Evolutionary conservation across 2,797 vertebrate species (phyloP), one percentile per base, ranked within the genome.

Genomic region (Cichlasoma orientale): DNA sequence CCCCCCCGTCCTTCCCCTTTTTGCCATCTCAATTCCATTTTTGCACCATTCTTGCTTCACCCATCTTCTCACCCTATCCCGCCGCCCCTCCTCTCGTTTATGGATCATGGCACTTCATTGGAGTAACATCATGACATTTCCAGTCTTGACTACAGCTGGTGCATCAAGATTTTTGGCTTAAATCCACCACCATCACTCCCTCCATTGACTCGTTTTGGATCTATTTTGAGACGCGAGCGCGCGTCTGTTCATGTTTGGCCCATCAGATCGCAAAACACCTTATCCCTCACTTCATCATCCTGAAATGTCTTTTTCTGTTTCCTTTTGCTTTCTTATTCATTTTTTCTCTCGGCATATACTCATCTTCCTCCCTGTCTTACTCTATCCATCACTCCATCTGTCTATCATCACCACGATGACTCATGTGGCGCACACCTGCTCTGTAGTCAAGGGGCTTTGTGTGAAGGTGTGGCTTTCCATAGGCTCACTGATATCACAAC

Each of bases 371-470:
- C 69, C 53, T 57, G 38, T 84, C 83, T 87, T 61, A 38, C 78
- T 72, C 72, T 16, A 79, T 86, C 78, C 69, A 72, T 85, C 88
- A 85, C 79, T 86, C 85, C 38, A 44, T 83, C 72, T 71, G 53
- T 78, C 85, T 86, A 75, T 74, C 78, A 91, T 89, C 83, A 74
- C 77, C 38, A 14, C 9, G 85, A 91, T 94, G 92, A 94, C 89
- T 93, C 90, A 93, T 85, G 78, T 91, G 86, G 87, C 84, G 90
- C 73, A 79, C 88, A 93, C 92, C 92, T 93, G 91, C 90, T 92
- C 85, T 88, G 85, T 90, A 88, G 82, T 80, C 47, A 50, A 78
- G 85, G 80, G 80, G 76, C 71, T 86, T 61, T 77, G 56, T 55
- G 10, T 57, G 63, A 82, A 84, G 80, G 77, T 75, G 84, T 73